Evolutionary conservation across 1,140 invertebrate species (phyloP), one percentile per base, ranked within the genome.

Genomic region (Cydia strobilella): DNA sequence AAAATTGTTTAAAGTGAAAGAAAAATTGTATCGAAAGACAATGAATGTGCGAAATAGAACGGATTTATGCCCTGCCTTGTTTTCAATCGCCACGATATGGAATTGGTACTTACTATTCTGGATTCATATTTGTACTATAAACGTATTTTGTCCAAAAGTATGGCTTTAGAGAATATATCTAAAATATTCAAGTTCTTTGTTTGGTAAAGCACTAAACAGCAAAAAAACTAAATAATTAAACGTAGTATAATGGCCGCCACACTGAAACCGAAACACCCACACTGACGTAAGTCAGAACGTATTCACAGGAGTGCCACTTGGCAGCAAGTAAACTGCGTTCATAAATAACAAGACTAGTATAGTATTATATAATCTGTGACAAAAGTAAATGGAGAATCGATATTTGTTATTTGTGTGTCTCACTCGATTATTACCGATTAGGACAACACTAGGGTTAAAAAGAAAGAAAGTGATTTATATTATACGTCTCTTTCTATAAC

Each of bases 51-150:
- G 86, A 86, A 86, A 87, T 87, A 84, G 77, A 85, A 84, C 73
- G 79, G 78, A 84, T 87, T 86, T 86, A 79, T 80, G 83, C 82
- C 84, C 84, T 87, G 86, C 84, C 85, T 89, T 87, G 79, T 84
- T 86, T 86, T 75, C 74, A 84, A 80, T 87, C 79, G 83, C 78
- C 79, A 87, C 77, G 73, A 73, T 82, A 86, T 80, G 82, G 77
- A 65, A 74, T 69, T 65, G 73, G 82, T 88, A 93, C 91, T 93
- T 83, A 93, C 91, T 93, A 93, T 90, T 93, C 91, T 86, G 91
- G 89, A 90, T 91, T 93, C 91, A 93, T 93, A 83, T 84, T 93
- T 91, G 87, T 90, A 91, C 85, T 92, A 84, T 88, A 87, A 86
- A 77, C 84, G 79, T 84, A 80, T 83, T 87, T 79, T 81, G 82